Percentiles rank a stretch among this genome's conserved stretches.
Conservation (phyloP, 2,797 vertebrate genomes). For the Heteromormyrus szaboi region DNA sequence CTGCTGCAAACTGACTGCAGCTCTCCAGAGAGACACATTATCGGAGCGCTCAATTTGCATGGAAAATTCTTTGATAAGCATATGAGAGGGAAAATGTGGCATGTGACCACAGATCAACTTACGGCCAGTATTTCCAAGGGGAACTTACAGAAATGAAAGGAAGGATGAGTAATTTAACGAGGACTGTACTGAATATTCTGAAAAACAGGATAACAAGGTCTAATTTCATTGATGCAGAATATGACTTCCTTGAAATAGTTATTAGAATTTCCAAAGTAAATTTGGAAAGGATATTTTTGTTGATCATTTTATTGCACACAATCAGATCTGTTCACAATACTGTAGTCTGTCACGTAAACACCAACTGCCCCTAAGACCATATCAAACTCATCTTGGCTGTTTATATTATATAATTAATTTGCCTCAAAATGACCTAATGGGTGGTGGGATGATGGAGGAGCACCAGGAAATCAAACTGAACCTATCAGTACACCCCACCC, state of each 20-base stretch:
- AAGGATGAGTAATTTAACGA: neutral
- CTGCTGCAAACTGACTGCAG: neutral
- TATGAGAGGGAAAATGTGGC: neutral
- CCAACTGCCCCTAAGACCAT: neutral
- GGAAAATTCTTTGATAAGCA: neutral
- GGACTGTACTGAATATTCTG: neutral
- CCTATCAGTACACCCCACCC: neutral
- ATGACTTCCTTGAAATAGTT: neutral
- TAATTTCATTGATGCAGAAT: neutral
- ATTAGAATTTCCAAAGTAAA: neutral
- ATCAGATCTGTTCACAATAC: neutral
- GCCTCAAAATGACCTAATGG: neutral
- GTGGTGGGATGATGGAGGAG: neutral
- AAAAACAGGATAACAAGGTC: neutral
- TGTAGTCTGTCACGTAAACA: neutral
- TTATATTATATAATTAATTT: neutral
- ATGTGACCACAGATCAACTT: neutral
- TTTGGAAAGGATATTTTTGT: neutral
- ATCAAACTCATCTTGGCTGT: neutral
- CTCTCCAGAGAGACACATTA: neutral
- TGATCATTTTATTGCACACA: neutral
- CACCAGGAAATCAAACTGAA: neutral
- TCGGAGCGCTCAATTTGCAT: neutral
- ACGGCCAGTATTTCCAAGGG: neutral
- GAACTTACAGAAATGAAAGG: neutral